Evolutionary conservation across 2,888 invertebrate species (phyloP), one percentile per base, ranked within the genome.

Genomic region (Sceliomorpha sp.): DNA sequence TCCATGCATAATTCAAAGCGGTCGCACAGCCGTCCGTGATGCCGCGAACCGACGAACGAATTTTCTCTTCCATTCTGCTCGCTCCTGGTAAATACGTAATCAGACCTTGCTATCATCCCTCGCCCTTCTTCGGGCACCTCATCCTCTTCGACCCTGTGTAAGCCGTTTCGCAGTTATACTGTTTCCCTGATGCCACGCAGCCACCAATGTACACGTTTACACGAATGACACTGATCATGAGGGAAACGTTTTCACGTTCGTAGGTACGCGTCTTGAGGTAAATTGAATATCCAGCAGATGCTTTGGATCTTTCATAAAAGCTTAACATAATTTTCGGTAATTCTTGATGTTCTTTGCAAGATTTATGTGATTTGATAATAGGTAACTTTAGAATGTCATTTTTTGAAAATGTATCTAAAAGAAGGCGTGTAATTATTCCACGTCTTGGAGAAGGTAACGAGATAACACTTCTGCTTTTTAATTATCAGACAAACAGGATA

Each of bases 1-100:
- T 84, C 87, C 85, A 87, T 87, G 87, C 87, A 87, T 87, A 86
- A 87, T 87, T 87, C 87, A 87, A 20, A 82, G 81, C 77, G 82
- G 86, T 86, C 86, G 81, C 85, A 79, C 77, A 81, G 80, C 73
- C 79, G 80, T 79, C 80, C 78, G 80, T 80, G 80, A 76, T 74
- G 73, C 77, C 80, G 80, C 81, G 81, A 82, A 84, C 81, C 80
- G 76, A 80, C 72, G 69, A 76, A 75, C 73, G 81, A 84, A 84
- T 86, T 85, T 83, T 84, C 86, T 85, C 83, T 84, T 84, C 85
- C 84, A 82, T 77, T 80, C 79, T 77, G 78, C 81, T 79, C 78
- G 73, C 80, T 82, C 76, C 80, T 80, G 77, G 84, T 87, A 87
- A 87, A 87, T 87, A 86, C 87, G 84, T 87, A 86, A 87, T 87